Evolutionary conservation across 2,113 vertebrate genomes (phyloP).

Genomic region (Halichoerus grypus): DNA sequence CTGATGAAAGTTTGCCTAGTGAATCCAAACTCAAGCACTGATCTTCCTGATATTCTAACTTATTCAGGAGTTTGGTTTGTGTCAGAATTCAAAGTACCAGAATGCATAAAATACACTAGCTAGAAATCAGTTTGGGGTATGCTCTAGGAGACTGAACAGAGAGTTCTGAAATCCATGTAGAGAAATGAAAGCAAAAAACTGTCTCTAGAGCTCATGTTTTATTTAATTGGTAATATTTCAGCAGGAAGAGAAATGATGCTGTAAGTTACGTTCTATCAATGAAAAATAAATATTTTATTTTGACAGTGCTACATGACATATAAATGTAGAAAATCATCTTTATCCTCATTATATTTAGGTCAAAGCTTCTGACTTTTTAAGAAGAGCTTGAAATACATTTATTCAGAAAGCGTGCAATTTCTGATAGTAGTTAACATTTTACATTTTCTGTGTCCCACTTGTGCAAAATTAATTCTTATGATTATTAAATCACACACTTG

Average conservation of each 20-base stretch:
- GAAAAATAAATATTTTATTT: conserved; percentile 80
- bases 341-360: conserved; percentile 42
- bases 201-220: conserved; percentile 75
- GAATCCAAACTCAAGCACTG: neutral
- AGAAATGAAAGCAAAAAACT: conserved; percentile 66
- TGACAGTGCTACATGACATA: conserved; percentile 36
- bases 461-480: conserved; percentile 31
- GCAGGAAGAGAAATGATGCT: conserved; percentile 52
- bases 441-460: neutral
- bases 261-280: conserved; percentile 67
- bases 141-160: conserved; percentile 27
- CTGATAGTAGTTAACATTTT: neutral
- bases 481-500: conserved; percentile 25
- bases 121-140: conserved; percentile 45
- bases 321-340: conserved; percentile 50
- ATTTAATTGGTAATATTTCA: conserved; percentile 76
- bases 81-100: conserved; percentile 46
- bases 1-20: neutral
- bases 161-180: conserved; percentile 56
- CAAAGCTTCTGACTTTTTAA: conserved; percentile 65
- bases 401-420: conserved; percentile 32
- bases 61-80: conserved; percentile 33
- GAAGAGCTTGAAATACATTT: neutral
- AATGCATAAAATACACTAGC: conserved; percentile 28
- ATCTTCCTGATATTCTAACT: neutral